Conservation (phyloP, 2,797 vertebrate genomes). For the Mergus octosetaceus region DNA sequence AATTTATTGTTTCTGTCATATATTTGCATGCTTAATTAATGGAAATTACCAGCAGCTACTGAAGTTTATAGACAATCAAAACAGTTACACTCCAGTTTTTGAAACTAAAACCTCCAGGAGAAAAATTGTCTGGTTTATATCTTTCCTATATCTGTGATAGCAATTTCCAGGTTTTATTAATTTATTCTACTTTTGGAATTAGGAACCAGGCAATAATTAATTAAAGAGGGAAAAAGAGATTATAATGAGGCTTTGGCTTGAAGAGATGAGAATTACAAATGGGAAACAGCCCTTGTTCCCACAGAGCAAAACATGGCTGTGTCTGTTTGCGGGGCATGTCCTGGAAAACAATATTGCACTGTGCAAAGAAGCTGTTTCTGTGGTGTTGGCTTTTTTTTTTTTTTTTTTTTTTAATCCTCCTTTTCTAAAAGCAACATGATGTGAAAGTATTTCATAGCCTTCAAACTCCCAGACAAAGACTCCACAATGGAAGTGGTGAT, state of each 20-base stretch:
- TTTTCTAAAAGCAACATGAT: not conserved
- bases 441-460: slow-evolving; percentile 25
- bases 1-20: slow-evolving; percentile 60
- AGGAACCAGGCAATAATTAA: not conserved
- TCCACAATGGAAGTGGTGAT: not conserved
- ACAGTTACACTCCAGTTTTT: slow-evolving; percentile 28
- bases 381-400: not conserved
- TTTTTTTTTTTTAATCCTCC: not conserved
- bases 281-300: not conserved
- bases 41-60: slow-evolving; percentile 46
- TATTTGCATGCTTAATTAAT: slow-evolving; percentile 63
- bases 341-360: slow-evolving; percentile 6
- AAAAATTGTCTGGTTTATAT: not conserved
- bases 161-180: slow-evolving; percentile 25
- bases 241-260: not conserved
- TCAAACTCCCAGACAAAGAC: not conserved
- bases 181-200: not conserved
- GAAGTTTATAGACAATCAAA: slow-evolving; percentile 51
- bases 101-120: slow-evolving; percentile 22
- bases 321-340: not conserved
- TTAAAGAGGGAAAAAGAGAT: not conserved
- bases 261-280: not conserved
- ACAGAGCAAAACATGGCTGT: not conserved
- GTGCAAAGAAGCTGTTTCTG: not conserved
- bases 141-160: not conserved